Conservation (phyloP, 2,797 vertebrate genomes). For the Corythornis leucogaster region DNA sequence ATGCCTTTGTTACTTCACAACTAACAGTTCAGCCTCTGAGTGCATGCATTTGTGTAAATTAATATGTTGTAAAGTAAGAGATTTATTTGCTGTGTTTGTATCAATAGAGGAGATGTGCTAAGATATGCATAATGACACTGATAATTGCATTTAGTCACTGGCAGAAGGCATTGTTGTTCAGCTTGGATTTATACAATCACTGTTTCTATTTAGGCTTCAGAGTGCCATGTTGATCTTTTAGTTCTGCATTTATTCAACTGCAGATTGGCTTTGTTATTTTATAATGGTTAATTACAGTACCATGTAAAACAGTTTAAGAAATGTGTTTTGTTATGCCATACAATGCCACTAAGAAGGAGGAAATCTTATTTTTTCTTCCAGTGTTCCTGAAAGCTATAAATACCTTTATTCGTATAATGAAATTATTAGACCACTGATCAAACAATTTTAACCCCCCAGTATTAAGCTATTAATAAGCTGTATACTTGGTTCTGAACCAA, state of each 20-base stretch:
- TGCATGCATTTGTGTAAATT: constrained; percentile 78
- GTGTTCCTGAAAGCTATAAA: constrained; percentile 38
- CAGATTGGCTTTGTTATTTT: constrained; percentile 40
- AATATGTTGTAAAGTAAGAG: constrained; percentile 45
- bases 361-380: neutral
- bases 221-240: constrained; percentile 13
- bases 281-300: constrained; percentile 34
- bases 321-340: neutral
- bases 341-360: neutral
- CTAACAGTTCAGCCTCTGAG: constrained; percentile 77
- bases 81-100: constrained; percentile 55
- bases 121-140: neutral
- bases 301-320: constrained; percentile 27
- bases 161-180: constrained; percentile 36
- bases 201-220: constrained; percentile 48
- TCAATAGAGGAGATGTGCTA: constrained; percentile 24
- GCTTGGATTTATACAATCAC: constrained; percentile 27
- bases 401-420: neutral
- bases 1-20: constrained; percentile 78
- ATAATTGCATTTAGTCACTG: constrained; percentile 47
- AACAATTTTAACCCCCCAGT: neutral
- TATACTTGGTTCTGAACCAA: constrained; percentile 63
- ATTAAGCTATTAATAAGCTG: constrained; percentile 6
- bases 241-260: constrained; percentile 17
- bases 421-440: neutral